Evolutionary conservation across 2,888 invertebrate genomes (phyloP), one percentile per base, ranked within the genome.

Genomic region (Pyrrhosoma nymphula): DNA sequence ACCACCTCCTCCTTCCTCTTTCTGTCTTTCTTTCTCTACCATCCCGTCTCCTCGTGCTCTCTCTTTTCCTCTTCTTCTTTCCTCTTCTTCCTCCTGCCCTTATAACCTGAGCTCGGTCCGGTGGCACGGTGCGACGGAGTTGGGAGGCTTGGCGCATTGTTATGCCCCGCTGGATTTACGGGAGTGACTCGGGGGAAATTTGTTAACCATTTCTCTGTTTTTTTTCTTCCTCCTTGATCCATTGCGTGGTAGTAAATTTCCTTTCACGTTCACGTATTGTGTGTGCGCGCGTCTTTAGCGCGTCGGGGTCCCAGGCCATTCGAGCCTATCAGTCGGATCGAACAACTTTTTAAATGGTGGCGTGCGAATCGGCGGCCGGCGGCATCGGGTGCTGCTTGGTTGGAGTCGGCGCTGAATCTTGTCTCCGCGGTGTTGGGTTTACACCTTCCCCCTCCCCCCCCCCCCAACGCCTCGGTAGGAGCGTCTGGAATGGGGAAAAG

Each of bases 231-330:
- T 2, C 16, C 60, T 82, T 35, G 30, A 30, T 8, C 82, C 82
- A 82, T 82, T 82, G 82, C 82, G 82, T 18, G 82, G 82, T 35
- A 35, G 82, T 82, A 82, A 82, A 82, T 82, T 35, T 82, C 82
- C 82, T 35, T 69, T 4, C 69, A 0, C 69, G 10, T 26, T 20
- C 69, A 69, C 69, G 69, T n/a, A 2, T 26, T 69, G 26, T 69
- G 26, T 69, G 6, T 60, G 20, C 60, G 69, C 69, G 23, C 69
- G 69, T 26, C 69, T 69, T n/a, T 69, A 18, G 35, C 82, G 82
- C 30, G 10, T 16, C 14, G 0, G 30, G 10, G n/a, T n/a, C 69
- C 69, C 69, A 47, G 82, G 82, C 82, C 82, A 82, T 35, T 69
- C n/a, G 69, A 69, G 69, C 26, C 69, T 69, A 69, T 69, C 69